Conservation (phyloP, 2,888 invertebrate species). For the Polyommatus iphigenia region DNA sequence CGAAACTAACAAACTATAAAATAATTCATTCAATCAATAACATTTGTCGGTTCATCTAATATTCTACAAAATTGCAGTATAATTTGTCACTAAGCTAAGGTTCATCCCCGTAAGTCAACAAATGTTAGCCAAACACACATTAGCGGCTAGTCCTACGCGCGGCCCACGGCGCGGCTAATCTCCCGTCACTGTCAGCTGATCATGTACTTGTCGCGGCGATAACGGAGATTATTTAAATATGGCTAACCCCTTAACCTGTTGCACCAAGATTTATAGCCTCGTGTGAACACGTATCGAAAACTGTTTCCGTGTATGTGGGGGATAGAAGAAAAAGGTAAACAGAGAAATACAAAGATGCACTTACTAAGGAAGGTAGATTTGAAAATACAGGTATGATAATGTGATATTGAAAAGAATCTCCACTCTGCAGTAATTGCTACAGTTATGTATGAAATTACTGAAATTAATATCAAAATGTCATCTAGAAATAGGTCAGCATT, state of each 20-base stretch:
- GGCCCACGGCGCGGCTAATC: slow-evolving; percentile 41
- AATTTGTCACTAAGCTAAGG: background rate
- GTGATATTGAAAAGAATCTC: too few species aligned
- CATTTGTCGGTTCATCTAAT: too few species aligned
- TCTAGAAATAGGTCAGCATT: too few species aligned
- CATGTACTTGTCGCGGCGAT: slow-evolving; percentile 43
- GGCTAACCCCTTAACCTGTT: slow-evolving; percentile 29
- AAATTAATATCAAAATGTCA: too few species aligned
- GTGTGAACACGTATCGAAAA: slow-evolving; percentile 18
- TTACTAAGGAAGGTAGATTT: background rate
- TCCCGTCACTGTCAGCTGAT: slow-evolving; percentile 43
- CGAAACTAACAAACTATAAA: too few species aligned
- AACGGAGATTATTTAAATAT: slow-evolving; percentile 40
- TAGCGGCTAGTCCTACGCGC: slow-evolving; percentile 33
- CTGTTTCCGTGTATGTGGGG: background rate
- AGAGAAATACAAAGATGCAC: background rate
- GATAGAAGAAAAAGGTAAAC: background rate
- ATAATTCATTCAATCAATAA: too few species aligned
- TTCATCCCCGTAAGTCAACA: background rate
- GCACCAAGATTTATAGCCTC: slow-evolving; percentile 16
- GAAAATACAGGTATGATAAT: background rate
- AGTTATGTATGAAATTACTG: too few species aligned
- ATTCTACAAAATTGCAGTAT: too few species aligned
- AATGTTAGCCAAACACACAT: slow-evolving; percentile 13
- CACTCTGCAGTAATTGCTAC: too few species aligned